Evolutionary conservation across 2,888 invertebrate species (phyloP).

Genomic region (Iphiclides podalirius): DNA sequence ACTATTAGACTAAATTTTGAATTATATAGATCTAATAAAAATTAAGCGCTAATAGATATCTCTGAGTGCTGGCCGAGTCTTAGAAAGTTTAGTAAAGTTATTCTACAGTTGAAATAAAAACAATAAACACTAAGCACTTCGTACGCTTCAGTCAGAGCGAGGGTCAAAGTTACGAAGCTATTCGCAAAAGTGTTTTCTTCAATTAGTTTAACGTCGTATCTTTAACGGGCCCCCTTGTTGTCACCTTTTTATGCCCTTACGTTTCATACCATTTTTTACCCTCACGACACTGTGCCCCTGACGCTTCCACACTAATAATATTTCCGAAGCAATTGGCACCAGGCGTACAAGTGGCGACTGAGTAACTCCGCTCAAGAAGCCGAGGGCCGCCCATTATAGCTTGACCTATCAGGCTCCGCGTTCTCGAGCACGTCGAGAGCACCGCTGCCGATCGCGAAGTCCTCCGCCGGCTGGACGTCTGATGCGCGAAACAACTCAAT

Average conservation of each 20-base stretch:
- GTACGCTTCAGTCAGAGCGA: too few relatives aligned
- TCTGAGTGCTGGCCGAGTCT: too few relatives aligned
- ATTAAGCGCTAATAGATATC: too few relatives aligned
- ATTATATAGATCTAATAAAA: too few relatives aligned
- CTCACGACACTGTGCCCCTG: slow-evolving; percentile 46
- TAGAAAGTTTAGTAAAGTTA: too few relatives aligned
- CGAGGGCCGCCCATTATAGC: slow-evolving; percentile 6
- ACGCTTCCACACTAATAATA: slow-evolving; percentile 57
- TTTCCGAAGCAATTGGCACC: slow-evolving; percentile 68
- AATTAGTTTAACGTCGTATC: background rate
- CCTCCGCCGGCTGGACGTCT: slow-evolving; percentile 43
- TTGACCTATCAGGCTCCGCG: background rate
- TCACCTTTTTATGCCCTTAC: slow-evolving; percentile 14
- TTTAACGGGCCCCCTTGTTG: background rate
- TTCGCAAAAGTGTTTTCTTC: background rate
- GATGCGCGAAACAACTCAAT: slow-evolving; percentile 26
- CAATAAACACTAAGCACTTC: too few relatives aligned
- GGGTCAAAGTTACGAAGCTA: background rate
- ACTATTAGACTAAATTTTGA: too few relatives aligned
- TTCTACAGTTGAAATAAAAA: too few relatives aligned
- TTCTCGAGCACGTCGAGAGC: background rate
- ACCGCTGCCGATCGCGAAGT: slow-evolving; percentile 27
- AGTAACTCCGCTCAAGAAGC: slow-evolving; percentile 52
- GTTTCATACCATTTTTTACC: slow-evolving; percentile 38
- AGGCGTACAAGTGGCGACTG: slow-evolving; percentile 53